phyloP scores from a whole-genome alignment of 2,113 vertebrate species.

The Origma solitaria region DNA sequence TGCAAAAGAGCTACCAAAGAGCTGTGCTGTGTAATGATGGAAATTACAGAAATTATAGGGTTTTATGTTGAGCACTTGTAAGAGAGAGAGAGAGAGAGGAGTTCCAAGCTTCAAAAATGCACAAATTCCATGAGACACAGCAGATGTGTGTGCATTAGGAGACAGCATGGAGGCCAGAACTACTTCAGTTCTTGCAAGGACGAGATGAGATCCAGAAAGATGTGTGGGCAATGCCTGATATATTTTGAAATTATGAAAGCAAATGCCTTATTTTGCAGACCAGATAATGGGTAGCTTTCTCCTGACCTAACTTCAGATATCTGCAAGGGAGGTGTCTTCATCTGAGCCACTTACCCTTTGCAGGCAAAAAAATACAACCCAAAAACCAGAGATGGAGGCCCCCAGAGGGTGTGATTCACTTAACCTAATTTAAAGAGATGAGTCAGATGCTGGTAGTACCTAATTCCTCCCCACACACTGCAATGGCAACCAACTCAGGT shows the following conservation, averaged over 20 bases:
- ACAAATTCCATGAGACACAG: not conserved
- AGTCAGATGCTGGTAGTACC: not conserved
- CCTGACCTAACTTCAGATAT: not conserved
- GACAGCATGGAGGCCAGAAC: not conserved
- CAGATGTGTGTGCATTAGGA: not conserved
- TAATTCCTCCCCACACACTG: not conserved
- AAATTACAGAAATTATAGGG: not conserved
- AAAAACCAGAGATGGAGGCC: not conserved
- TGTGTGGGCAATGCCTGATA: not conserved
- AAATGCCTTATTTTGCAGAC: not conserved
- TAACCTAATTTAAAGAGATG: not conserved
- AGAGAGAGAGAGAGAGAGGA: not conserved
- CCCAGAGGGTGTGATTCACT: slow-evolving; percentile 11
- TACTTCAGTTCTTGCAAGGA: not conserved
- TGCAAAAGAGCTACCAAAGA: not conserved
- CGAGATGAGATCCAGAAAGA: not conserved
- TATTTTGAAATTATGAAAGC: not conserved
- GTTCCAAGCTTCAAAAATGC: not conserved
- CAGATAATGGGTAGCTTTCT: not conserved
- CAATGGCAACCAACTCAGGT: not conserved
- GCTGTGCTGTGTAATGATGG: not conserved
- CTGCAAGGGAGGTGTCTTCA: not conserved
- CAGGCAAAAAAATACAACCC: not conserved
- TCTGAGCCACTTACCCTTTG: not conserved
- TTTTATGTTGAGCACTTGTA: not conserved